A percentile compares a stretch with the other conserved stretches of the same genome.
Conservation (phyloP, 2,797 vertebrate genomes). For the Aphelocoma californica region DNA sequence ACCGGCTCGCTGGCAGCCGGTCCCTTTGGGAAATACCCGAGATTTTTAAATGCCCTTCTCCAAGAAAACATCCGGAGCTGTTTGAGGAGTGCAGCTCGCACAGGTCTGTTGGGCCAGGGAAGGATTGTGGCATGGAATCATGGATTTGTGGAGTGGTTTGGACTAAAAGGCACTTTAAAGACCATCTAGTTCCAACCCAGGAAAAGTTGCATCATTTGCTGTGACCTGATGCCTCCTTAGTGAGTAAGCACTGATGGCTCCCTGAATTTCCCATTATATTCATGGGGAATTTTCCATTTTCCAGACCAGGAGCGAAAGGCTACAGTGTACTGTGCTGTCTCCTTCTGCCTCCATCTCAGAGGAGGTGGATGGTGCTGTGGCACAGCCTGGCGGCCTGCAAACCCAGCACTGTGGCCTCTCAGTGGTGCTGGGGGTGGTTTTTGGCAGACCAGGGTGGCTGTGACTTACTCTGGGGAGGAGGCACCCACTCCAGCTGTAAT, state of each 20-base stretch:
- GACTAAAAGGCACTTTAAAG: background rate
- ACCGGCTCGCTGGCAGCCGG: accelerated
- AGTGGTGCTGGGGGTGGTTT: background rate
- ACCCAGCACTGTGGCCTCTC: background rate
- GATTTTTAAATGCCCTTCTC: background rate
- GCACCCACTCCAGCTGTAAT: background rate
- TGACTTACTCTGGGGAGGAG: background rate
- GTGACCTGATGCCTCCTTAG: background rate
- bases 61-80: background rate
- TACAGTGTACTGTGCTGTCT: background rate
- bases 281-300: background rate
- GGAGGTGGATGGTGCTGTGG: background rate
- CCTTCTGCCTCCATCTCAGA: background rate
- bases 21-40: background rate
- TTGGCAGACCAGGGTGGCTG: background rate
- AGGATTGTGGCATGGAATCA: background rate
- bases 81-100: background rate
- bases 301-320: background rate
- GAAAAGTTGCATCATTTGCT: background rate
- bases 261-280: background rate
- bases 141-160: background rate
- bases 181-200: background rate
- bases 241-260: accelerated
- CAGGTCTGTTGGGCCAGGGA: background rate
- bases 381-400: background rate